Evolutionary conservation across 2,797 vertebrate species (phyloP).

Genomic region (Ambastaia sidthimunki): DNA sequence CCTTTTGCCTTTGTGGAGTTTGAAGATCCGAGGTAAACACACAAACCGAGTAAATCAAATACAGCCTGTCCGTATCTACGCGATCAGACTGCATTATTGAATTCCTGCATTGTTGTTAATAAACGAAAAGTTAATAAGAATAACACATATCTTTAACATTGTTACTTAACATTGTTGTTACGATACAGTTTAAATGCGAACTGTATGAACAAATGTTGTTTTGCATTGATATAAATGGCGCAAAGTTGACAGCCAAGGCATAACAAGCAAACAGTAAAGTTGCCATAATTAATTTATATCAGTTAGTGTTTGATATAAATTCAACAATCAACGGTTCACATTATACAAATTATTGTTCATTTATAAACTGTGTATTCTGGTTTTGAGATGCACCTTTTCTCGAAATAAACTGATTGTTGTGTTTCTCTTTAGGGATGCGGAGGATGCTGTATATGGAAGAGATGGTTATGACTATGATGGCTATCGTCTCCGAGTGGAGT

Average conservation of each 20-base stretch:
- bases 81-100: neutral
- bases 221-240: too few species aligned
- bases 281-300: too few species aligned
- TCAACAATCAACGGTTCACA: too few species aligned
- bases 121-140: neutral
- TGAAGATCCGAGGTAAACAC: conserved; percentile 89
- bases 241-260: too few species aligned
- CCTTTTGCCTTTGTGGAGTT: conserved; percentile 98
- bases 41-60: neutral
- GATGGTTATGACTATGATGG: conserved; percentile 99
- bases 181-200: too few species aligned
- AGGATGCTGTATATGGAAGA: conserved; percentile 93
- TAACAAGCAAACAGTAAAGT: too few species aligned
- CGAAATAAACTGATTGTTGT: neutral
- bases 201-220: too few species aligned
- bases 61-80: neutral
- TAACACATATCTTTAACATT: neutral
- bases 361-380: neutral
- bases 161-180: too few species aligned
- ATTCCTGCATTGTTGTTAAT: neutral
- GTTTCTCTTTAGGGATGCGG: conserved; percentile 84
- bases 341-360: too few species aligned
- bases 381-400: neutral
- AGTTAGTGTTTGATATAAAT: too few species aligned
- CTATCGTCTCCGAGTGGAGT: conserved; percentile 96